phyloP scores from a whole-genome alignment of 2,113 vertebrate genomes.

The Anser brachyrhynchus region DNA sequence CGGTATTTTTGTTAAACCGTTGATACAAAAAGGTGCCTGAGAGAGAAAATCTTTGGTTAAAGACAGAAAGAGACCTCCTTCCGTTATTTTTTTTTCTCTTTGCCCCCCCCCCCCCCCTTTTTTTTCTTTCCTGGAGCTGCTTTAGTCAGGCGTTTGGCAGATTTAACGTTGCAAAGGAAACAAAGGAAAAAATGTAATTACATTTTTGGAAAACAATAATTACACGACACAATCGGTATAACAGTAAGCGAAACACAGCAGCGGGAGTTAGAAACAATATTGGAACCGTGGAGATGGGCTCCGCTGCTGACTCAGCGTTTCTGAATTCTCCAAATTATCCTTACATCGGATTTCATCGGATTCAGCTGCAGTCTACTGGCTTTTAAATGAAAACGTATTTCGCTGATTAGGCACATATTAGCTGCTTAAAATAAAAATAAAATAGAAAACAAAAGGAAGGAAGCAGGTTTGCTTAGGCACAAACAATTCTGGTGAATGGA shows the following conservation, averaged over 20 bases:
- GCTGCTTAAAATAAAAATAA: background rate
- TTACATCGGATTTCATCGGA: background rate
- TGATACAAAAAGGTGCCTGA: background rate
- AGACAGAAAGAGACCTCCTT: background rate
- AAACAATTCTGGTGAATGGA: background rate
- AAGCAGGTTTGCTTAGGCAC: background rate
- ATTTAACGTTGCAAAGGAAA: conserved; percentile 59
- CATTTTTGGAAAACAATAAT: conserved; percentile 78
- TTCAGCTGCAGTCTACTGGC: conserved; percentile 38
- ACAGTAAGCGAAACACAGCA: conserved; percentile 59
- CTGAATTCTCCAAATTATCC: conserved; percentile 2
- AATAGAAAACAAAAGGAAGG: background rate
- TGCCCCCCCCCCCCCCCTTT: no score
- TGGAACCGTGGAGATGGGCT: background rate
- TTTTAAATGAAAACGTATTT: conserved; percentile 53
- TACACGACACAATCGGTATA: conserved; percentile 68
- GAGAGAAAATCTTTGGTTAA: background rate
- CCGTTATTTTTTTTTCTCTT: background rate
- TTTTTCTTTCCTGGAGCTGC: background rate
- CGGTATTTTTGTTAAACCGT: background rate
- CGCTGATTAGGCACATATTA: conserved; percentile 9
- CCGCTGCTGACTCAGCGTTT: conserved; percentile 72
- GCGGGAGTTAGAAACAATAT: conserved; percentile 55
- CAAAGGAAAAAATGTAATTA: conserved; percentile 74
- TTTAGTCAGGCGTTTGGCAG: conserved; percentile 32